Percentiles rank a stretch among this genome's conserved stretches.
Conservation (phyloP, 2,113 vertebrate genomes). For the Anolis carolinensis region DNA sequence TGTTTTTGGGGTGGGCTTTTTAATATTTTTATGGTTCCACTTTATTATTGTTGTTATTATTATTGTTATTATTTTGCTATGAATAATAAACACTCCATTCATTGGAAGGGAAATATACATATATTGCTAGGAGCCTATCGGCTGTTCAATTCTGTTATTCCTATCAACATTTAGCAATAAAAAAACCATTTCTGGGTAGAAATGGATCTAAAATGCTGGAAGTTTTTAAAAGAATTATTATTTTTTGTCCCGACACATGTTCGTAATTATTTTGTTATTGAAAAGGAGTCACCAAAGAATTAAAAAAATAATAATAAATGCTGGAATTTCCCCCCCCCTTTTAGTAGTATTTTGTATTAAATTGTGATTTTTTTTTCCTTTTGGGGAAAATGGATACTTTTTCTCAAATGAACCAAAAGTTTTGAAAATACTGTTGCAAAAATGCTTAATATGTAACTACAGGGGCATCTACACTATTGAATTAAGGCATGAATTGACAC, state of each 20-base stretch:
- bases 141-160: conserved; percentile 29
- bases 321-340: conserved; percentile 25
- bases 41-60: conserved; percentile 26
- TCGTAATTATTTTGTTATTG: conserved; percentile 30
- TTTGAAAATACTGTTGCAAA: background rate
- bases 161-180: conserved; percentile 36
- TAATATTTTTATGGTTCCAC: conserved; percentile 22
- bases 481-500: too few relatives aligned
- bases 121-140: conserved; percentile 1
- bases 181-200: conserved; percentile 18
- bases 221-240: conserved; percentile 24
- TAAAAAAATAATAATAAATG: conserved; percentile 30
- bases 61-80: conserved; percentile 39
- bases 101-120: conserved; percentile 25
- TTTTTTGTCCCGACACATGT: background rate
- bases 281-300: background rate
- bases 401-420: background rate
- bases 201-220: conserved; percentile 36
- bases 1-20: background rate
- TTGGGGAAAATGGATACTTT: background rate
- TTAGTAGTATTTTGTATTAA: conserved; percentile 23
- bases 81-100: conserved; percentile 29
- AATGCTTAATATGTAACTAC: background rate
- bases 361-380: conserved; percentile 33
- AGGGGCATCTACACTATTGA: too few relatives aligned